These are phyloP conservation scores for Hirundichthys speculiger DNA, from an alignment of 2,113 vertebrate species.

Conservation along the genomic window DNA sequence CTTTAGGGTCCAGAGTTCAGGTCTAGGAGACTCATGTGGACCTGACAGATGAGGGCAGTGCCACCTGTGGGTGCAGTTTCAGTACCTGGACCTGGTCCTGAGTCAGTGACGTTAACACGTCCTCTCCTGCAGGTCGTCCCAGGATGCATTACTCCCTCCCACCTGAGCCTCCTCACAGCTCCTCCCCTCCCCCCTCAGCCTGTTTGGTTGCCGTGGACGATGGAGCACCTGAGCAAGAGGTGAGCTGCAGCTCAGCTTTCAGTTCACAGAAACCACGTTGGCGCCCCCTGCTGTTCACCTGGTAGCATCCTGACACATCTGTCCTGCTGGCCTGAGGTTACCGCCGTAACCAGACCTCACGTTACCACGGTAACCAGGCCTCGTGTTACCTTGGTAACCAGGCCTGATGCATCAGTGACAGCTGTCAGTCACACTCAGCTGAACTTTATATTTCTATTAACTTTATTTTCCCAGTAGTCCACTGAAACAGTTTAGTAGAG, in stretches of 20 bases:
- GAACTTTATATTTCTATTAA: too few species aligned
- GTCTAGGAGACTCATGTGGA: too few species aligned
- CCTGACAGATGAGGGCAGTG: too few species aligned
- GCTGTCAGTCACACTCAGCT: too few species aligned
- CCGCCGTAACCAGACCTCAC: neutral
- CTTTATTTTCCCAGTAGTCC: too few species aligned
- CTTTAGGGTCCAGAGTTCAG: too few species aligned
- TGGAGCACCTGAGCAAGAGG: slow-evolving; percentile 69
- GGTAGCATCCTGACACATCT: neutral
- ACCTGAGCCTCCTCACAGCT: slow-evolving; percentile 68
- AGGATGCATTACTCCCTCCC: slow-evolving; percentile 73
- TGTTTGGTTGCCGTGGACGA: slow-evolving; percentile 78
- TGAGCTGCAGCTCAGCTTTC: neutral
- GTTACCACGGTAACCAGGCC: too few species aligned
- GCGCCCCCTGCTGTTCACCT: neutral
- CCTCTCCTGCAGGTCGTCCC: slow-evolving; percentile 80
- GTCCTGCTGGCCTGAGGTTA: neutral
- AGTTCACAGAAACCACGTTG: neutral
- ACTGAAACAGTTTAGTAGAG: too few species aligned
- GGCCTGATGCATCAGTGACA: too few species aligned
- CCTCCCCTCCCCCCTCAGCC: slow-evolving; percentile 76
- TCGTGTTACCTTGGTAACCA: too few species aligned
- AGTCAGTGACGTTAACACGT: neutral
- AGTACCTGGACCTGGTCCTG: too few species aligned
- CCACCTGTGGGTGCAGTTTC: too few species aligned